A percentile compares a stretch with the other conserved stretches of the same genome.
Conservation (phyloP, 2,113 vertebrate genomes). For the Phoxinus phoxinus region DNA sequence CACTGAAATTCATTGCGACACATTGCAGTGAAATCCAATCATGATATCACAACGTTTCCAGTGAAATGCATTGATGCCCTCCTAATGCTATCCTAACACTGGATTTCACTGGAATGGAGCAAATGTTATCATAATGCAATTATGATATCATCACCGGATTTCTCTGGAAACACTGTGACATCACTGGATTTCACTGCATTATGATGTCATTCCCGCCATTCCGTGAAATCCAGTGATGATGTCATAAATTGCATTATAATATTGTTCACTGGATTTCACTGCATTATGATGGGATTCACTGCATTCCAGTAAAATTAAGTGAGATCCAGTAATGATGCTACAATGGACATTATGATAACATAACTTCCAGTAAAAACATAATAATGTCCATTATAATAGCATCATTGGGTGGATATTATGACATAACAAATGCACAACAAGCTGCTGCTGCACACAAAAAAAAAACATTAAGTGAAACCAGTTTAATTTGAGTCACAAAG, state of each 20-base stretch:
- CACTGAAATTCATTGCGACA: not conserved
- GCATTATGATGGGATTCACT: not conserved
- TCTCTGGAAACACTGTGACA: too few relatives aligned
- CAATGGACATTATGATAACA: not conserved
- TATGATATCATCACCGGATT: too few relatives aligned
- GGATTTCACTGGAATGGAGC: not conserved
- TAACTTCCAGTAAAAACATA: not conserved
- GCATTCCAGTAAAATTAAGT: not conserved
- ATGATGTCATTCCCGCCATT: not conserved
- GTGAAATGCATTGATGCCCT: not conserved
- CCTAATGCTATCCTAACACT: not conserved
- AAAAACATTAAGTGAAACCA: not conserved
- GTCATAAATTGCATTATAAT: too few relatives aligned
- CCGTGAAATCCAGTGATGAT: not conserved
- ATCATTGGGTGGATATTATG: not conserved
- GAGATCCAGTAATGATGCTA: not conserved
- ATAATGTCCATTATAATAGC: not conserved
- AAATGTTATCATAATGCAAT: too few relatives aligned
- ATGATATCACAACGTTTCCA: not conserved
- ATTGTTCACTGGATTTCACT: not conserved
- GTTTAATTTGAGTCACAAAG: not conserved
- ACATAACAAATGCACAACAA: not conserved
- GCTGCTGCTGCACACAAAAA: too few relatives aligned
- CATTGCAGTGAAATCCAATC: not conserved
- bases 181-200: too few relatives aligned